Percentiles rank a stretch among this genome's conserved stretches.
phyloP scores from a whole-genome alignment of 2,797 vertebrate genomes.

The Distichodus sexfasciatus region DNA sequence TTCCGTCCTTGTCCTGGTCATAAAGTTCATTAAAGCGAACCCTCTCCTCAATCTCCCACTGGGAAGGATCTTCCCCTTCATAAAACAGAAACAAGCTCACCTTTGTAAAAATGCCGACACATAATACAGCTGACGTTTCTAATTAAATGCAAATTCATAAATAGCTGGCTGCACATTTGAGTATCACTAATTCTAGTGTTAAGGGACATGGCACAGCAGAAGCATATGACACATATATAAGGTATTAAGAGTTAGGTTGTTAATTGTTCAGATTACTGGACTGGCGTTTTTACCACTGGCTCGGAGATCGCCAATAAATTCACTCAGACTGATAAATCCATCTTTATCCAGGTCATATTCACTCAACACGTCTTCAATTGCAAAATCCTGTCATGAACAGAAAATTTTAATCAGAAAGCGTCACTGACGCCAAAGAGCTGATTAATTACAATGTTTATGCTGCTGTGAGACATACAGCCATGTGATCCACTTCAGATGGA shows the following conservation, averaged over 20 bases:
- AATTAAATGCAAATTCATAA: no score
- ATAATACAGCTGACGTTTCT: background rate
- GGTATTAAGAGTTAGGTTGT: no score
- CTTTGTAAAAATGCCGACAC: background rate
- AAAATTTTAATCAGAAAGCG: background rate
- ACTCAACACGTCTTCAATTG: conserved; percentile 90
- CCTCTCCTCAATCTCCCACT: conserved; percentile 93
- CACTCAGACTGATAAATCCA: conserved; percentile 86
- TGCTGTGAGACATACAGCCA: conserved; percentile 81
- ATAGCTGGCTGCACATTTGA: no score
- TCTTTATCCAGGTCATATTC: conserved; percentile 91
- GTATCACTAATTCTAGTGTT: no score
- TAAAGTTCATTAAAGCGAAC: conserved; percentile 92
- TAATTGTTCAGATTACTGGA: no score
- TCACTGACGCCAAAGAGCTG: background rate
- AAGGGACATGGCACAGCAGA: no score
- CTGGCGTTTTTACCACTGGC: conserved; percentile 79
- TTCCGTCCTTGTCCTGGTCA: conserved; percentile 87
- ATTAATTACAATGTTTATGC: background rate
- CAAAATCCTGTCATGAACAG: conserved; percentile 75
- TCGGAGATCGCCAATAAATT: conserved; percentile 90
- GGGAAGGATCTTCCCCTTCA: conserved; percentile 80
- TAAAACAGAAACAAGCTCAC: background rate
- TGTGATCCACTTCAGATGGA: conserved; percentile 91
- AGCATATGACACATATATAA: no score